Evolutionary conservation across 2,797 vertebrate species (phyloP).

Genomic region (Cygnus olor): DNA sequence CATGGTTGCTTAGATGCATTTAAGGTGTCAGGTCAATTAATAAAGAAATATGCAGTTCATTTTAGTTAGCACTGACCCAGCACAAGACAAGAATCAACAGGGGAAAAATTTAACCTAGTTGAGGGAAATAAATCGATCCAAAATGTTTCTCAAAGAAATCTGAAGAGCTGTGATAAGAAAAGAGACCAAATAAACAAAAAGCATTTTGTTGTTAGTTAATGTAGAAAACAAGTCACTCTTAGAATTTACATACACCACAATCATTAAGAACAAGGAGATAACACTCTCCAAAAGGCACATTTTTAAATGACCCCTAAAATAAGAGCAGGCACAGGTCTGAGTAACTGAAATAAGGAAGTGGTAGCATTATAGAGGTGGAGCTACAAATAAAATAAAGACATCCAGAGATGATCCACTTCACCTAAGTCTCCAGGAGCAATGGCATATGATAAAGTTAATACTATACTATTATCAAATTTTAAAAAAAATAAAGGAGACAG

Average conservation of each 20-base stretch:
- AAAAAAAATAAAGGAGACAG: not conserved
- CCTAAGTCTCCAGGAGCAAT: not conserved
- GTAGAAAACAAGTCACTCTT: not conserved
- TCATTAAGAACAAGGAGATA: not conserved
- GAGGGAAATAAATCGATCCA: not conserved
- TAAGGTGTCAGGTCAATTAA: not conserved
- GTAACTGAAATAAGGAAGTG: not conserved
- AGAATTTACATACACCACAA: not conserved
- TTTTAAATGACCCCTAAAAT: not conserved
- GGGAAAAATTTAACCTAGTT: not conserved
- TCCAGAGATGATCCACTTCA: not conserved
- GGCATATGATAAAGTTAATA: not conserved
- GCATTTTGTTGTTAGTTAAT: not conserved
- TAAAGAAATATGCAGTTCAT: not conserved
- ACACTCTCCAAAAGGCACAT: not conserved
- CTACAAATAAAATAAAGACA: not conserved
- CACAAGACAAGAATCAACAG: not conserved
- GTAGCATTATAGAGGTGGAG: not conserved
- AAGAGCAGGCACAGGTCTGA: not conserved
- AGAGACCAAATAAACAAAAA: not conserved
- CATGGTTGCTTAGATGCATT: not conserved
- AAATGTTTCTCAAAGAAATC: not conserved
- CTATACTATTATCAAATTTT: not conserved
- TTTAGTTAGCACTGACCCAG: not conserved
- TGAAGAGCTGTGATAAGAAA: not conserved